Evolutionary conservation across 2,113 vertebrate species (phyloP), one percentile per base, ranked within the genome.

Genomic region (Trinectes maculatus): DNA sequence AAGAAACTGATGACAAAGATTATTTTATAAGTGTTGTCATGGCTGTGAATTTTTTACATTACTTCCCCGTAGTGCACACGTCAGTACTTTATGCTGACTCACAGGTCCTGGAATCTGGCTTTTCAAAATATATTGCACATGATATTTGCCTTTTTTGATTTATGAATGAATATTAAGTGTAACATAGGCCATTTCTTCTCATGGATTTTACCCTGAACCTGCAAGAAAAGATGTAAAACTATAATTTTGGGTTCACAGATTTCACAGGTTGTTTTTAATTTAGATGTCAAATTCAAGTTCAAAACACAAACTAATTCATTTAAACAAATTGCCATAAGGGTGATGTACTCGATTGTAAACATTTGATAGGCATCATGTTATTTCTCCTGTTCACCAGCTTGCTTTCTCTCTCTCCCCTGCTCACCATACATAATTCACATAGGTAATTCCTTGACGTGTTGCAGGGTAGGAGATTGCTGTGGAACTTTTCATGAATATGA

Each of bases 401-500:
- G 21, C 33, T 31, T 31, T 13, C 46, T 66, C 9, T 68, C 11
- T 43, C 21, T 64, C 33, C 46, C 19, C 56, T 65, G 51, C 71
- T 68, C 53, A 34, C 31, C 65, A 81, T 85, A 77, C 82, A 81
- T 80, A 77, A 86, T 90, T 86, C 75, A 87, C 71, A 69, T 33
- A 76, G 72, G 81, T 83, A 83, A 87, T 88, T 82, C 82, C 72
- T 66, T 33, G 77, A 75, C 43, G 48, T 78, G 49, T 79, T 80
- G 49, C 62, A 65, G 62, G 49, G 65, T 59, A 71, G 65, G 63
- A 77, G 70, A 85, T 87, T 81, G 83, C 80, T 79, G 66, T 69
- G 55, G 76, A 88, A 80, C 71, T 80, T 54, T 82, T 74, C 76
- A 88, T 90, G 84, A 91, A 90, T 89, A 82, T 80, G 53, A 89